Percentiles rank a stretch among this genome's conserved stretches.
Conservation (phyloP, 1,140 invertebrate genomes). For the Macrobrachium nipponense region DNA sequence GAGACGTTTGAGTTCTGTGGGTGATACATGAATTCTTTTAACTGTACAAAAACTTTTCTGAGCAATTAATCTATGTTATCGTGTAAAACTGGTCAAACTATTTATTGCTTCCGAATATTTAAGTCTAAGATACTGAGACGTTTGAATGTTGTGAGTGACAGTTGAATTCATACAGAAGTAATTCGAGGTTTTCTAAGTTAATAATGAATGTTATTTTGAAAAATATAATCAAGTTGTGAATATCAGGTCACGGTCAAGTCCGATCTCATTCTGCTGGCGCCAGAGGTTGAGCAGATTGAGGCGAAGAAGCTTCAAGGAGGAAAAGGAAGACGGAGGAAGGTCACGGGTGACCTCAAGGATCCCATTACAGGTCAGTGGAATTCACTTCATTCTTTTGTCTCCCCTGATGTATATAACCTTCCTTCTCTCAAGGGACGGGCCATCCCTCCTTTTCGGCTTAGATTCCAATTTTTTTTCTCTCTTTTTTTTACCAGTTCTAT, state of each 20-base stretch:
- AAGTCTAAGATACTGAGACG: too few species aligned
- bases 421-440: background rate
- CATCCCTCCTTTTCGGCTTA: too few species aligned
- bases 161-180: too few species aligned
- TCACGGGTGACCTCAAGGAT: background rate
- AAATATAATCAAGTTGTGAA: background rate
- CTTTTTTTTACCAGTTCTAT: background rate
- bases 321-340: background rate
- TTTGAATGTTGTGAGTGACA: too few species aligned
- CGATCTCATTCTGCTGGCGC: conserved; percentile 18
- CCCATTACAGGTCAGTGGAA: background rate
- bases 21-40: too few species aligned
- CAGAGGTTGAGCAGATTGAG: conserved; percentile 5
- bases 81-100: too few species aligned
- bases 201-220: too few species aligned
- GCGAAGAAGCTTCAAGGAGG: background rate
- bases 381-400: background rate
- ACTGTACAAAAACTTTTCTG: too few species aligned
- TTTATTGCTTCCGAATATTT: too few species aligned
- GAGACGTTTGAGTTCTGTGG: too few species aligned
- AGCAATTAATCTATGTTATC: too few species aligned
- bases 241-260: conserved; percentile 9
- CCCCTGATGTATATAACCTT: background rate
- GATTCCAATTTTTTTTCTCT: background rate
- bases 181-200: too few species aligned